Evolutionary conservation across 2,113 vertebrate species (phyloP).

Genomic region (Stigmatopora nigra): DNA sequence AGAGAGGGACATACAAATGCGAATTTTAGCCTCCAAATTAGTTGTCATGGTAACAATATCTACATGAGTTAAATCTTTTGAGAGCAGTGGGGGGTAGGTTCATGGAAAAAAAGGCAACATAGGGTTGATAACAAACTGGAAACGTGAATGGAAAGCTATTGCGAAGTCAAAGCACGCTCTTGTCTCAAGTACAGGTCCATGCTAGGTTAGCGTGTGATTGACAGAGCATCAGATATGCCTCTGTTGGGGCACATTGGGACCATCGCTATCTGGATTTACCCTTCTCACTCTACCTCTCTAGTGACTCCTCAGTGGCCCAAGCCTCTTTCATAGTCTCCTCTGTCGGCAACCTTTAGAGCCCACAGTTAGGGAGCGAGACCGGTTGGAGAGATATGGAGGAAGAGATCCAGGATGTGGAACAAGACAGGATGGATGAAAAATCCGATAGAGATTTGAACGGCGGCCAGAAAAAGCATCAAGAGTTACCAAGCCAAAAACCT

Average conservation of each 20-base stretch:
- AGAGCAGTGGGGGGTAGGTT: neutral
- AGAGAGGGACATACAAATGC: too few relatives aligned
- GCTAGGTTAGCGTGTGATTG: constrained; percentile 34
- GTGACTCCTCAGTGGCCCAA: constrained; percentile 29
- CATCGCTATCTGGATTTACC: constrained; percentile 31
- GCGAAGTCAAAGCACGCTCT: neutral
- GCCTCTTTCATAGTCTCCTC: constrained; percentile 26
- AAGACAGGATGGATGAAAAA: constrained; percentile 21
- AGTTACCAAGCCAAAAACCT: constrained; percentile 57
- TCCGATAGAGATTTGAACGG: constrained; percentile 48
- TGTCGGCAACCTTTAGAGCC: constrained; percentile 10
- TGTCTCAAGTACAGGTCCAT: constrained; percentile 20
- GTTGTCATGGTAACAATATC: neutral
- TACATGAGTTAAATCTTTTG: neutral
- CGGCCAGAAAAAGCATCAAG: constrained; percentile 67
- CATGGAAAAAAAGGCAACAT: neutral
- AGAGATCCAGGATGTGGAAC: constrained; percentile 10
- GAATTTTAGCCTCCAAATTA: neutral
- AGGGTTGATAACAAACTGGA: neutral
- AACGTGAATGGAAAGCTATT: neutral
- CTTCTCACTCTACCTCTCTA: constrained; percentile 24
- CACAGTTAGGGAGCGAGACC: neutral
- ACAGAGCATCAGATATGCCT: constrained; percentile 44
- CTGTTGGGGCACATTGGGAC: constrained; percentile 26
- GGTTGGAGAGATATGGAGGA: constrained; percentile 7